phyloP scores from a whole-genome alignment of 2,888 invertebrate genomes.

The Drosophila paracracens region DNA sequence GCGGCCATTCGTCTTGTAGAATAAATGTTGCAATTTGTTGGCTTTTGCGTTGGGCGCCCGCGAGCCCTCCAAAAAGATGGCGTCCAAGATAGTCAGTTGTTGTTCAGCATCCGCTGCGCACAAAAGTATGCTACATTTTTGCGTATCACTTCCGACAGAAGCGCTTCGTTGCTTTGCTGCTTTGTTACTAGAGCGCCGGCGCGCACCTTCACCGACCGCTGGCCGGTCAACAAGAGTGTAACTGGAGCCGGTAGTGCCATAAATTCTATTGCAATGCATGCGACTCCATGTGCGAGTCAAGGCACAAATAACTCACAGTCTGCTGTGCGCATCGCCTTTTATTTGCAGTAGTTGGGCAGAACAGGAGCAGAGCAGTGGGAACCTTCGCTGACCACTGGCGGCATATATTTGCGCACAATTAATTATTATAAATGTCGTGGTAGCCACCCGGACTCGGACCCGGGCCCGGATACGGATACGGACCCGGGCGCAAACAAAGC shows the following conservation, averaged over 20 bases:
- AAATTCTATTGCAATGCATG: constrained; percentile 72
- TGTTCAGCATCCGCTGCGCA: constrained; percentile 55
- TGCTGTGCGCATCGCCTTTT: constrained; percentile 61
- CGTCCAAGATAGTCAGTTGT: constrained; percentile 47
- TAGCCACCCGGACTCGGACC: constrained; percentile 42
- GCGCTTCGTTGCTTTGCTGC: neutral
- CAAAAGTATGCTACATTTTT: constrained; percentile 61
- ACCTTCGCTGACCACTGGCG: constrained; percentile 72
- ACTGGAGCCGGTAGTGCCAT: constrained; percentile 39
- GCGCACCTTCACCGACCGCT: constrained; percentile 64
- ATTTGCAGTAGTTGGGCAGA: constrained; percentile 41
- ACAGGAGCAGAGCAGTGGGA: neutral
- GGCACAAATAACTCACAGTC: constrained; percentile 78
- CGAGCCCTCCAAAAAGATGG: constrained; percentile 54
- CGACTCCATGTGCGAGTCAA: constrained; percentile 49
- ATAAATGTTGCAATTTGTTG: constrained; percentile 85
- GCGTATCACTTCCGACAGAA: constrained; percentile 37
- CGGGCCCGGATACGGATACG: constrained; percentile 42
- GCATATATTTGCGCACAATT: constrained; percentile 83
- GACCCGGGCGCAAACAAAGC: constrained; percentile 42
- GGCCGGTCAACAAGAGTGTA: neutral
- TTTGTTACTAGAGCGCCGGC: constrained; percentile 50
- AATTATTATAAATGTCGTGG: constrained; percentile 84
- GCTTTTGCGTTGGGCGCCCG: constrained; percentile 61
- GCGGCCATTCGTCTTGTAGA: constrained; percentile 84